These are phyloP conservation scores for Scaptomyza parva DNA, from an alignment of 2,888 invertebrate species.

Conservation along the genomic window DNA sequence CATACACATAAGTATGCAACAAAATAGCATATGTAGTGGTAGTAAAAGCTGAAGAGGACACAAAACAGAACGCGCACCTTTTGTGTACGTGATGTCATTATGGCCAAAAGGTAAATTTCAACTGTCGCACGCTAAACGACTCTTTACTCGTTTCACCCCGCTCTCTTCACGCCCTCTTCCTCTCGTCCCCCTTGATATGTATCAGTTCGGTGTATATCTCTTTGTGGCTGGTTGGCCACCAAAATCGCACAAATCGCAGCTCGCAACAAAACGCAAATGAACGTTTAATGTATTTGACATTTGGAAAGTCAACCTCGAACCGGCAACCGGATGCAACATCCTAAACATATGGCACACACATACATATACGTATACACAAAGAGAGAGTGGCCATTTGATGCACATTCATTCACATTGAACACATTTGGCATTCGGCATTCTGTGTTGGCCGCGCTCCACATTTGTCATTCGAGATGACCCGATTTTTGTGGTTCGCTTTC, in stretches of 20 bases:
- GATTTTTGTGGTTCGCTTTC: conserved; percentile 70
- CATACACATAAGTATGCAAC: conserved; percentile 61
- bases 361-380: too few relatives aligned
- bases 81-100: conserved; percentile 80
- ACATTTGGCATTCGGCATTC: conserved; percentile 28
- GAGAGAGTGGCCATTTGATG: conserved; percentile 21
- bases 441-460: conserved; percentile 47
- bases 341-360: conserved; percentile 61
- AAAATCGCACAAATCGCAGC: conserved; percentile 61
- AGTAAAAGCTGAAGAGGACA: conserved; percentile 45
- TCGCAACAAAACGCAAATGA: conserved; percentile 70
- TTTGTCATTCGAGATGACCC: conserved; percentile 77
- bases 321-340: conserved; percentile 56
- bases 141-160: conserved; percentile 44
- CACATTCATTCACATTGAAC: conserved; percentile 28
- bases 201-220: conserved; percentile 54
- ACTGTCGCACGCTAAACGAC: conserved; percentile 78
- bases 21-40: conserved; percentile 69
- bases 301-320: conserved; percentile 75
- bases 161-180: not conserved
- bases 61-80: conserved; percentile 69
- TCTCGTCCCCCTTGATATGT: too few relatives aligned
- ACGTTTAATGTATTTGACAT: conserved; percentile 83
- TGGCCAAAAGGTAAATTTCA: conserved; percentile 80
- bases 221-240: conserved; percentile 70